Evolutionary conservation across 1,140 invertebrate genomes (phyloP), one percentile per base, ranked within the genome.

Genomic region (Philopotamus ludificatus): DNA sequence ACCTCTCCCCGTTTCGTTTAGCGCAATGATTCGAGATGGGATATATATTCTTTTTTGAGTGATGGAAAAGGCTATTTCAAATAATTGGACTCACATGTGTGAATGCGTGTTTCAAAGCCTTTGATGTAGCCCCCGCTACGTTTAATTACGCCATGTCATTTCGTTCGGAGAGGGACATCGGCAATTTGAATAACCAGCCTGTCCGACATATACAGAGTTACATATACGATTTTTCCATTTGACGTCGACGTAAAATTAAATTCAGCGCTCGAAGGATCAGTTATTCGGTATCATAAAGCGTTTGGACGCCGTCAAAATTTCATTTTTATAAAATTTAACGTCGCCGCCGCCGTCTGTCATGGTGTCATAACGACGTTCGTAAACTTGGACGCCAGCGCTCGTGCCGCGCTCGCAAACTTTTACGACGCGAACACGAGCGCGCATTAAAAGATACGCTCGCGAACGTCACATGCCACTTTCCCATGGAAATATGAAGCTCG

Each of bases 401-500:
- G 28, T 34, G 12, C 28, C 44, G 44, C 18, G 44, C 18, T 47
- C 4, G 44, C 4, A 47, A 47, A 47, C 44, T 47, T 20, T 47
- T 20, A 20, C 15, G 4, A 12, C 12, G 28, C 12, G 12, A 34
- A 12, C 4, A 12, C 12, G 12, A 34, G 28, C 4, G 28, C 28
- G 28, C 12, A 34, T 9, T 15, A 47, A 47, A 16, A 3, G 4
- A 8, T 12, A 20, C 44, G 44, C 18, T 47, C 15, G 44, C 44
- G 18, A 47, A 47, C 10, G 44, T 47, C 44, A 47, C 15, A 47
- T 47, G 44, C 8, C 44, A 20, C 44, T 47, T 47, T 47, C 44
- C 44, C 44, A 47, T 8, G 15, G 10, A 12, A 47, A 47, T 34
- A 34, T 34, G 28, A 34, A 47, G 7, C 44, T 47, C 44, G 8